phyloP scores from a whole-genome alignment of 1,140 invertebrate species.

The Drosophila serrata region DNA sequence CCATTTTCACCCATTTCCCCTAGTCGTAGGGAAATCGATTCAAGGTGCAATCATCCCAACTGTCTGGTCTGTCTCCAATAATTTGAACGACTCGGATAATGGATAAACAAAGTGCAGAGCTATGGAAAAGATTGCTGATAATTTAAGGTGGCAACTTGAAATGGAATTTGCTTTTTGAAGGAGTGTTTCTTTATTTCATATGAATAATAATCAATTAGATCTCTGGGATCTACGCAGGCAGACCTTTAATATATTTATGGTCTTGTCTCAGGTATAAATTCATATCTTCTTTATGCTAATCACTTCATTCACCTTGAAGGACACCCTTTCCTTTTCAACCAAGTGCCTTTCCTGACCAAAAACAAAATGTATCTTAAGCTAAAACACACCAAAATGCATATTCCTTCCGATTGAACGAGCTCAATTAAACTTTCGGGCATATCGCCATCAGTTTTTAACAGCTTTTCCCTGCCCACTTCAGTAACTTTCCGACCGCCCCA shows the following conservation, averaged over 20 bases:
- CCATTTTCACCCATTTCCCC: not conserved
- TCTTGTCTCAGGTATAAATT: too few relatives aligned
- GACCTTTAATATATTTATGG: too few relatives aligned
- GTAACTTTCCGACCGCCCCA: slow-evolving; percentile 22
- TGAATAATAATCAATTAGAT: not conserved
- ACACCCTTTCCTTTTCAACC: not conserved
- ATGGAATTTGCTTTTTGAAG: not conserved
- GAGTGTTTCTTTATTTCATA: not conserved
- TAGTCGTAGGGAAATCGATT: slow-evolving; percentile 52
- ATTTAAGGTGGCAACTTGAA: not conserved
- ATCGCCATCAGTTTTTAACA: slow-evolving; percentile 56
- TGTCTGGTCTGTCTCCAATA: slow-evolving; percentile 35
- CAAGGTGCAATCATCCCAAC: slow-evolving; percentile 42
- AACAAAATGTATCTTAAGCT: slow-evolving; percentile 12
- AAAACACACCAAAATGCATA: slow-evolving; percentile 14
- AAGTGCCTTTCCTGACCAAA: not conserved
- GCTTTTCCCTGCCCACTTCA: slow-evolving; percentile 37
- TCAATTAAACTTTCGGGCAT: slow-evolving; percentile 54
- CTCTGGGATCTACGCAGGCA: not conserved
- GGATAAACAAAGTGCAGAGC: slow-evolving; percentile 26
- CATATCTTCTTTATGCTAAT: too few relatives aligned
- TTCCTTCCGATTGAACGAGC: slow-evolving; percentile 51
- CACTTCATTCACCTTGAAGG: not conserved
- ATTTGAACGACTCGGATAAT: slow-evolving; percentile 35
- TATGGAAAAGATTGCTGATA: slow-evolving; percentile 7